Conservation (phyloP, 2,797 vertebrate species). For the Urophycis tenuis region DNA sequence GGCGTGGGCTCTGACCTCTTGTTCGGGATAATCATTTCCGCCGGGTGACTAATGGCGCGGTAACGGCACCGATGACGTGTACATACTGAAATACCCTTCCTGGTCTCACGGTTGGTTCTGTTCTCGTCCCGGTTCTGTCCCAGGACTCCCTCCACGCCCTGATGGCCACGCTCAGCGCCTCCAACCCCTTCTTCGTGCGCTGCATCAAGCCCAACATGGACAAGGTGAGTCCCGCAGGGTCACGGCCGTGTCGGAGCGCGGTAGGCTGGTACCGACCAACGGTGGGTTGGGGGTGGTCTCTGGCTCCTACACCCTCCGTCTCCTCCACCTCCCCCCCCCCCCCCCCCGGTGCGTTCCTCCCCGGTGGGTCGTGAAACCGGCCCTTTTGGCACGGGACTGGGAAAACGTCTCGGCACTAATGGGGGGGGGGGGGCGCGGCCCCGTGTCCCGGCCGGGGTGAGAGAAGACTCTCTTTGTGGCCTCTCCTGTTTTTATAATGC, state of each 20-base stretch:
- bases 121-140: constrained; percentile 31
- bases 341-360: not conserved
- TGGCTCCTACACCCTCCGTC: too few species aligned
- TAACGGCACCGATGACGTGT: too few species aligned
- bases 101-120: too few species aligned
- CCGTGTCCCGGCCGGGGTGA: constrained; percentile 7
- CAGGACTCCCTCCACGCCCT: constrained; percentile 89
- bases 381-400: not conserved
- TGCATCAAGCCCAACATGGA: constrained; percentile 93
- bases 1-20: not conserved
- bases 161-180: constrained; percentile 86
- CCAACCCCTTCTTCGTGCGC: constrained; percentile 90
- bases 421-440: too few species aligned
- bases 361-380: not conserved
- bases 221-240: constrained; percentile 73
- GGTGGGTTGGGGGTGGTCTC: too few species aligned
- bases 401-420: not conserved
- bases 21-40: not conserved
- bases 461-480: constrained; percentile 46
- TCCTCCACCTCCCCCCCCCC: too few species aligned
- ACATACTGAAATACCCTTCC: too few species aligned
- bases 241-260: too few species aligned
- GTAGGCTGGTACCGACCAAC: too few species aligned
- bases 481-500: constrained; percentile 28
- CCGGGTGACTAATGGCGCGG: too few species aligned